phyloP scores from a whole-genome alignment of 2,113 vertebrate genomes.

The Chinchilla lanigera region DNA sequence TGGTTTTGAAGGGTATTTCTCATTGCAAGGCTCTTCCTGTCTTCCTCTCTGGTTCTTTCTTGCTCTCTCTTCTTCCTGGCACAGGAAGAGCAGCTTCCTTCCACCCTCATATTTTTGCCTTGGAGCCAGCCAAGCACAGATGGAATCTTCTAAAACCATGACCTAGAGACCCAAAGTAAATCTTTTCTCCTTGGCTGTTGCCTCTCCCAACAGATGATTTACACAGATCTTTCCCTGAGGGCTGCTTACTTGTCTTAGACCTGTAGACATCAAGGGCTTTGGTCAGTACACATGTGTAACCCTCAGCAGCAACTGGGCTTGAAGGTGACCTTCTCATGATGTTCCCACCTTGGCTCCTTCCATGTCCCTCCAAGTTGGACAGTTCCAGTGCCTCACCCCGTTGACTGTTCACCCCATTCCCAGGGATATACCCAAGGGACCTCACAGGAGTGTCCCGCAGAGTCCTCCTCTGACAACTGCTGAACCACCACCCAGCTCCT shows the following conservation, averaged over 20 bases:
- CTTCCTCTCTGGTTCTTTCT: neutral
- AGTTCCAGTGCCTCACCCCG: fast-evolving
- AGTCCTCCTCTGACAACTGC: neutral
- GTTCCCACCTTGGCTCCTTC: neutral
- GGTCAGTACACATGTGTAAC: too few species aligned
- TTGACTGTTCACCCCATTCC: fast-evolving
- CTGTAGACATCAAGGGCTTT: neutral
- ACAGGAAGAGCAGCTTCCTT: neutral
- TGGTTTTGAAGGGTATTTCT: neutral
- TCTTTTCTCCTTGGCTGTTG: neutral
- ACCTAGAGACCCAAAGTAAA: neutral
- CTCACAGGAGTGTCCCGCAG: fast-evolving
- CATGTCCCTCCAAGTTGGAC: too few species aligned
- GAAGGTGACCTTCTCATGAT: neutral
- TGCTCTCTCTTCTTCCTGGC: neutral
- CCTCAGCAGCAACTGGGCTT: neutral
- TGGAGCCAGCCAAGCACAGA: neutral
- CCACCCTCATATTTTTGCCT: neutral
- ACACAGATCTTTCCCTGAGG: neutral
- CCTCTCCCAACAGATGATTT: neutral
- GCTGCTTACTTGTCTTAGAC: neutral
- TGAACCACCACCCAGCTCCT: too few species aligned
- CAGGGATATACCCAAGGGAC: neutral
- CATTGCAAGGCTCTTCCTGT: neutral
- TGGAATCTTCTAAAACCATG: neutral